phyloP scores from a whole-genome alignment of 2,113 vertebrate species.

The Aspiorhynchus laticeps region DNA sequence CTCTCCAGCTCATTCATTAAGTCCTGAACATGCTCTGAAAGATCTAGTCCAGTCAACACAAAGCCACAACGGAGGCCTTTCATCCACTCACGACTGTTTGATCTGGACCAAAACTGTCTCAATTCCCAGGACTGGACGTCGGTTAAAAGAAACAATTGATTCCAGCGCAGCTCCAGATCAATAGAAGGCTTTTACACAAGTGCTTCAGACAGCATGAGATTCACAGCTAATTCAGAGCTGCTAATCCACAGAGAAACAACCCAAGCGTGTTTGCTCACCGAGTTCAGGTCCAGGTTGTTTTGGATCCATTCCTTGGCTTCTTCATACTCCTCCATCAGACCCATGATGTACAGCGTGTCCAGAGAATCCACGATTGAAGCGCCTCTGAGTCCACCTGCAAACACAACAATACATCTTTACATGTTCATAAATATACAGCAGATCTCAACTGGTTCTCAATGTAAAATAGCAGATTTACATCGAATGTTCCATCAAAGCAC shows the following conservation, averaged over 20 bases:
- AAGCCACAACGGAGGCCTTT: slow-evolving; percentile 60
- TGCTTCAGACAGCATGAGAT: not conserved
- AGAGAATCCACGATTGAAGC: slow-evolving; percentile 93
- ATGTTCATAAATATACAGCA: not conserved
- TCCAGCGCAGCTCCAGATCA: slow-evolving; percentile 55
- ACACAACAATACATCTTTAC: slow-evolving; percentile 32
- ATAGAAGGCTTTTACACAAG: slow-evolving; percentile 25
- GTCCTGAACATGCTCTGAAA: slow-evolving; percentile 53
- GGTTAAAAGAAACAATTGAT: slow-evolving; percentile 53
- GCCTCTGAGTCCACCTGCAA: slow-evolving; percentile 89
- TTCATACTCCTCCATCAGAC: slow-evolving; percentile 89
- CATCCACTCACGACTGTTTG: slow-evolving; percentile 52
- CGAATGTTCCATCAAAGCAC: not conserved
- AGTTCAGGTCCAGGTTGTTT: slow-evolving; percentile 88
- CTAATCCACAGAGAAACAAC: slow-evolving; percentile 23
- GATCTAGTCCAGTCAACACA: slow-evolving; percentile 57
- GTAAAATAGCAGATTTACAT: not conserved
- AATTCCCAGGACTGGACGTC: slow-evolving; percentile 50
- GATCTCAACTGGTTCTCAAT: not conserved
- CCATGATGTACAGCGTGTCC: slow-evolving; percentile 97
- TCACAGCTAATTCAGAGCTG: slow-evolving; percentile 17
- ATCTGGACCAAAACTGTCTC: slow-evolving; percentile 51
- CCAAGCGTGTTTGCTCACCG: slow-evolving; percentile 78
- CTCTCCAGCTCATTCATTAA: slow-evolving; percentile 56
- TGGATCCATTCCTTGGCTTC: slow-evolving; percentile 94